These are phyloP conservation scores for Thereuonema tuberculata DNA, from an alignment of 1,140 invertebrate species.

Conservation along the genomic window DNA sequence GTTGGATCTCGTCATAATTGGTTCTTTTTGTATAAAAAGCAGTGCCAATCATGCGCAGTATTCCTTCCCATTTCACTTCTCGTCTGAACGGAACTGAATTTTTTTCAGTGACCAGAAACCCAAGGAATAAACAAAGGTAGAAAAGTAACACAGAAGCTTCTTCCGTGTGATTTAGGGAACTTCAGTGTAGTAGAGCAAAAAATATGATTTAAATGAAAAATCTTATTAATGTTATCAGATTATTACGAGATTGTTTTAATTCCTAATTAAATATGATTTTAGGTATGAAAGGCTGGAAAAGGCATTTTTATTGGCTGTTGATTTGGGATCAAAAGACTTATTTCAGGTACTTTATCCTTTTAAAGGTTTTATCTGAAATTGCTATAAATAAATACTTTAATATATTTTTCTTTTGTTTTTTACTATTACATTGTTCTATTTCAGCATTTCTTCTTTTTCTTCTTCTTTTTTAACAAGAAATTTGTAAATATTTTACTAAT, in stretches of 20 bases:
- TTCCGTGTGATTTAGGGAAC: too few species aligned
- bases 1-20: too few species aligned
- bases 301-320: conserved; percentile 69
- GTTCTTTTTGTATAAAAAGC: too few species aligned
- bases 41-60: too few species aligned
- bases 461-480: not conserved
- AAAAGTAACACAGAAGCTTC: not conserved
- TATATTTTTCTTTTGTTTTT: not conserved
- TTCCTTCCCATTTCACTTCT: too few species aligned
- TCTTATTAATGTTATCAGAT: not conserved
- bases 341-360: conserved; percentile 28
- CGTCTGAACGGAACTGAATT: too few species aligned
- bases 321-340: conserved; percentile 41
- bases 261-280: conserved; percentile 13
- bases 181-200: not conserved
- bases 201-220: not conserved
- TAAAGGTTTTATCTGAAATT: not conserved
- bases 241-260: not conserved
- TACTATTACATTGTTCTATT: not conserved
- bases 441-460: not conserved
- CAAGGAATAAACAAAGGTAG: too few species aligned
- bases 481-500: not conserved
- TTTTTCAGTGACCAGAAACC: too few species aligned
- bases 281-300: conserved; percentile 68
- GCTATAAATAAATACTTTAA: not conserved